Evolutionary conservation across 2,888 invertebrate species (phyloP), one percentile per base, ranked within the genome.

Genomic region (Lepetodrilus schrolli): DNA sequence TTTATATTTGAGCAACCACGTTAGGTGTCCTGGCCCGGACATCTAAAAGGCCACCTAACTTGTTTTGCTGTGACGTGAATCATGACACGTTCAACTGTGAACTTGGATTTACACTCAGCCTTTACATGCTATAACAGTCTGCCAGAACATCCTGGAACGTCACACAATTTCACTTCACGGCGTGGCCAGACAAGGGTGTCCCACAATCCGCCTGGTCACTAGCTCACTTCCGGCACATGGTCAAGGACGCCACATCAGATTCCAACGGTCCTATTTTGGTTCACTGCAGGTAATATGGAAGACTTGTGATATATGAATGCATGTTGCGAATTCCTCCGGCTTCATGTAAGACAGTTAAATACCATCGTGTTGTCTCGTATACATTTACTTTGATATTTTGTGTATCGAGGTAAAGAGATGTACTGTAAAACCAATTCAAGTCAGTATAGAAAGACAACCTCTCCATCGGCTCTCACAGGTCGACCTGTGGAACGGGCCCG

Each of bases 241-340:
- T 75, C 36, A 50, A 20, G 34, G 10, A 38, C 8, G 7, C 36
- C 7, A 20, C 49, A 30, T 7, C 10, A 20, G 13, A 23, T 3
- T 47, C 36, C 30, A 34, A 49, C 1, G 58, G 72, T 8, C 75
- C 72, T 1, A 43, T 69, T 43, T 38, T 75, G 26, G 69, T 75
- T n/a, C 75, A 75, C 34, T 75, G 75, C 71, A 75, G 75, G 75
- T 75, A 37, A 1, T n/a, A n/a, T n/a, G n/a, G n/a, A n/a, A n/a
- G n/a, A n/a, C n/a, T n/a, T n/a, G n/a, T n/a, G n/a, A n/a, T n/a
- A n/a, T n/a, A n/a, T n/a, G n/a, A n/a, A n/a, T n/a, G n/a, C n/a
- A n/a, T n/a, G n/a, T n/a, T n/a, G n/a, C n/a, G n/a, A n/a, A n/a
- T n/a, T n/a, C n/a, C n/a, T n/a, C n/a, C n/a, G n/a, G n/a, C n/a